Base-by-base conservation (phyloP, 2,888 invertebrate species). In the Hoplodrina blanda region DNA sequence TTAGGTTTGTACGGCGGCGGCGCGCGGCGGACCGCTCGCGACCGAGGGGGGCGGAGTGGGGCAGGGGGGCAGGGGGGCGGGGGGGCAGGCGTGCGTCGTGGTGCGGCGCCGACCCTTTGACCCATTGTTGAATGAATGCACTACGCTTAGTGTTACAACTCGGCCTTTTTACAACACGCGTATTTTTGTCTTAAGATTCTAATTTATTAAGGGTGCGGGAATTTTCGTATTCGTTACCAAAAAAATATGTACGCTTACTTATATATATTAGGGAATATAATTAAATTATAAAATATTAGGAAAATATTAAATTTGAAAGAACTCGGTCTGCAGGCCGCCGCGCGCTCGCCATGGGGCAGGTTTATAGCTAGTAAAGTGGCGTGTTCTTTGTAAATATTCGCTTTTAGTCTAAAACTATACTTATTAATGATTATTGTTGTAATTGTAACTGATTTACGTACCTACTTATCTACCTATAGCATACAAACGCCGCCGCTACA, bases 321-420 rank as follows among this genome's bases (percentile, higher is more conserved):
- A 57, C 54, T 60, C 52, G 65, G 66, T 75, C 57, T 19, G 72
- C 55, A 73, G 63, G 81, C 73, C 71, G 69, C 78, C 76, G 77
- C 78, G 85, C 78, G 81, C 52, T 76, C 70, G 88, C 86, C 68
- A 63, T 87, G 91, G 91, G 91, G 94, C 91, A 92, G 92, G 92
- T 91, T 85, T 88, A 80, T 92, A 92, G 92, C 91, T 91, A 91
- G 92, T 88, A 89, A 90, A 88, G 91, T 88, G 92, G 90, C 89
- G 90, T 91, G 93, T 91, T 91, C 88, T 89, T 78, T 95, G 95
- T 95, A 95, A 91, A 95, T 95, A 95, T 85, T 91, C 88, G 94
- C 95, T 94, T 94, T 87, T 95, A 95, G 92, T 91, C 76, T 91
- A 91, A 91, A 91, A 89, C 83, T 88, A 89, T 88, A 89, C 86